A percentile compares a stretch with the other conserved stretches of the same genome.
These are phyloP conservation scores for Diplazon laetatorius DNA, from an alignment of 2,888 invertebrate genomes.

Conservation along the genomic window DNA sequence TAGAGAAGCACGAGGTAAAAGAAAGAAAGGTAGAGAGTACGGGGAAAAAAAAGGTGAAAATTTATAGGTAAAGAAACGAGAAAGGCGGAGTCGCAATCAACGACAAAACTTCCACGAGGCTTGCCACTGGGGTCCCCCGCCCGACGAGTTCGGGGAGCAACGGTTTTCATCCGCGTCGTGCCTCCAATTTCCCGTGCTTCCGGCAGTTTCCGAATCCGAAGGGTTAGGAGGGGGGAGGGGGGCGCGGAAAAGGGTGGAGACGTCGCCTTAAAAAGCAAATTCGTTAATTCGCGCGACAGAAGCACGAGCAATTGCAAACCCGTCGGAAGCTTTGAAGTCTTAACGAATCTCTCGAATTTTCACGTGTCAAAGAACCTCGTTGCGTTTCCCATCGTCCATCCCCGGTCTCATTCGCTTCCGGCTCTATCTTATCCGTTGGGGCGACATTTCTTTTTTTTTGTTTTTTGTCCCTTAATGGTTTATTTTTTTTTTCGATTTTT, in stretches of 20 bases:
- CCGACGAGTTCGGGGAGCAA: constrained; percentile 44
- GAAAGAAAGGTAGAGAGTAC: constrained; percentile 9
- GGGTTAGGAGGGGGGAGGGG: no score
- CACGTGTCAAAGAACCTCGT: constrained; percentile 58
- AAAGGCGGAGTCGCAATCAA: constrained; percentile 51
- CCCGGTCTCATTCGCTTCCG: neutral
- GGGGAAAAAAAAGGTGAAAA: neutral
- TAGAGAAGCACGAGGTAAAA: no score
- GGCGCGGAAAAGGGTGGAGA: no score
- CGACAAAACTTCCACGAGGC: constrained; percentile 51
- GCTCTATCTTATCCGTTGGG: neutral
- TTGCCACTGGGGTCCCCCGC: constrained; percentile 51
- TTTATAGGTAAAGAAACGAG: constrained; percentile 32
- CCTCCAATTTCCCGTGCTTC: constrained; percentile 51
- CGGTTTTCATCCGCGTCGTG: constrained; percentile 46
- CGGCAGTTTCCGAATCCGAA: constrained; percentile 7
- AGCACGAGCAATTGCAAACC: constrained; percentile 23
- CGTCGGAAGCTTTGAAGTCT: constrained; percentile 71
- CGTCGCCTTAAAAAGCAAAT: constrained; percentile 62
- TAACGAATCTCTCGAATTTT: constrained; percentile 70
- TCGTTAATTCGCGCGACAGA: constrained; percentile 67
- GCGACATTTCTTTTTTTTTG: no score
- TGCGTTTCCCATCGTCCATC: constrained; percentile 2
- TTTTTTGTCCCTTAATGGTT: no score
- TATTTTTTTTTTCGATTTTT: neutral